Evolutionary conservation across 1,140 invertebrate genomes (phyloP), one percentile per base, ranked within the genome.

Genomic region (Scaptodrosophila lebanonensis): DNA sequence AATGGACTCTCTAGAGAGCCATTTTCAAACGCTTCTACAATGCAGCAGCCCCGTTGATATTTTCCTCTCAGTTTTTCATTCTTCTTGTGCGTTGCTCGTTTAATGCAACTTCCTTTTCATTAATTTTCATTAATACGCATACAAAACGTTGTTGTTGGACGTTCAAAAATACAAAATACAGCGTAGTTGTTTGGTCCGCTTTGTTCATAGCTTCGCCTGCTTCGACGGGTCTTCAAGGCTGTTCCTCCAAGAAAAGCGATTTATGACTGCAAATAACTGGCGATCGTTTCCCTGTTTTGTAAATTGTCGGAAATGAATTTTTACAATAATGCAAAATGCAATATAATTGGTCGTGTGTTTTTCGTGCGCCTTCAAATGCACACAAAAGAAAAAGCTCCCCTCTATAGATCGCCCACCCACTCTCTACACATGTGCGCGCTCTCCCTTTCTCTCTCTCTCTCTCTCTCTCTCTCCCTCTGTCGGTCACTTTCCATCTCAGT

Each of bases 231-330:
- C 75, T 82, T 79, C 68, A 77, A 77, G 73, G 75, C 60, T 62
- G 68, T 71, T 68, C 32, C 47, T 56, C 39, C 59, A 62, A 61
- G 58, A n/a, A n/a, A n/a, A n/a, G n/a, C n/a, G n/a, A 45, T 43
- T 52, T 59, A 36, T 9, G 13, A 20, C 18, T 27, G 35, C 20
- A 52, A 72, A n/a, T n/a, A 58, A 72, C 69, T 61, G 61, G 58
- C 59, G 56, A 73, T 61, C 60, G 40, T 65, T 77, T 77, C 73
- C 73, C 60, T 43, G 73, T 79, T 65, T 54, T 35, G 45, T 59
- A 58, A 79, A 30, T 36, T 79, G 73, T 68, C 73, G 73, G 73
- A 77, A 77, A 66, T 44, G 50, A 32, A 50, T n/a, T n/a, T n/a
- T n/a, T n/a, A n/a, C n/a, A n/a, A n/a, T n/a, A n/a, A n/a, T n/a